Evolutionary conservation across 37 sponge, comb jelly and placozoan species (phyloP).

Genomic region (Oscarella lobularis): DNA sequence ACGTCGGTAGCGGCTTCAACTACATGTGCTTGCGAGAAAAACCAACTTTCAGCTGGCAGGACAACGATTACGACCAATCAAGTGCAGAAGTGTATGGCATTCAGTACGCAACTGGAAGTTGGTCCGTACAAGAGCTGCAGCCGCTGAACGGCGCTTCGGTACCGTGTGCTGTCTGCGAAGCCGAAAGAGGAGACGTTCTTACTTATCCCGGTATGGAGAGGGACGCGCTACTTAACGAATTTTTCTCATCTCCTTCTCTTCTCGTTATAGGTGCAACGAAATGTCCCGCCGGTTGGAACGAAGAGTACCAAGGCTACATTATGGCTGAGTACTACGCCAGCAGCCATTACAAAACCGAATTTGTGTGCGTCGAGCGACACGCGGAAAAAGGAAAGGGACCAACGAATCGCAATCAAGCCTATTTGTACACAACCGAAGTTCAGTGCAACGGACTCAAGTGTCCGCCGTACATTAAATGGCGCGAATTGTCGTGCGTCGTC

Average conservation of each 20-base stretch:
- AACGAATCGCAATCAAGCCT: not conserved
- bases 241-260: too few relatives aligned
- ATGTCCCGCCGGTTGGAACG: not conserved
- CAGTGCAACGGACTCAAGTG: not conserved
- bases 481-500: not conserved
- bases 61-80: not conserved
- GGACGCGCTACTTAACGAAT: too few relatives aligned
- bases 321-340: not conserved
- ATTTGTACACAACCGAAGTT: not conserved
- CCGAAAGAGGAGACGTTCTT: not conserved
- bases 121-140: not conserved
- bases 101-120: not conserved
- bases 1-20: not conserved
- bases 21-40: not conserved
- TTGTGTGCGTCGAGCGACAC: not conserved
- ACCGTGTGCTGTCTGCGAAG: slow-evolving; percentile 1
- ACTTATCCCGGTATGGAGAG: not conserved
- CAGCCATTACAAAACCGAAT: not conserved
- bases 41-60: not conserved
- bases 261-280: not conserved
- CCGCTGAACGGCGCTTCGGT: not conserved
- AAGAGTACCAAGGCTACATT: not conserved
- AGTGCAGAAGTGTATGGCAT: not conserved
- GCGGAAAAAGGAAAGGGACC: not conserved
- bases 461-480: not conserved